Evolutionary conservation across 2,797 vertebrate species (phyloP).

Genomic region (Platalea minor): DNA sequence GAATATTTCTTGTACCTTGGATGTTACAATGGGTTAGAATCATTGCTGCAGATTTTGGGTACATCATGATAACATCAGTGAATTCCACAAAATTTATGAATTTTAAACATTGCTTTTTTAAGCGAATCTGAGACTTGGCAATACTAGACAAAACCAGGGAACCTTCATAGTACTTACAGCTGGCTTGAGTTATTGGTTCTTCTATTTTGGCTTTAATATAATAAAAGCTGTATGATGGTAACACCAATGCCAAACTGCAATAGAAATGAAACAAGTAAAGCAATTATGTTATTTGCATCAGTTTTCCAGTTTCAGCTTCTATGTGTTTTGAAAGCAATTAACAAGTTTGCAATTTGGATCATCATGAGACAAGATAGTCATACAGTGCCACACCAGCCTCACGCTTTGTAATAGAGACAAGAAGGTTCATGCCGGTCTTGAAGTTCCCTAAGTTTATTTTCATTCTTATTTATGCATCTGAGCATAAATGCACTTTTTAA

Average conservation of each 20-base stretch:
- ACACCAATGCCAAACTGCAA: conserved; percentile 92
- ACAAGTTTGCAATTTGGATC: not conserved
- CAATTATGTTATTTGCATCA: not conserved
- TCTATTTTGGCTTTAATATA: conserved; percentile 96
- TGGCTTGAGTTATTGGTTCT: conserved; percentile 87
- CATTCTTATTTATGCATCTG: not conserved
- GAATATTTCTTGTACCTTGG: conserved; percentile 77
- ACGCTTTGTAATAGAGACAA: not conserved
- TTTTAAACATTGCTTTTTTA: conserved; percentile 37
- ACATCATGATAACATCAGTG: conserved; percentile 48
- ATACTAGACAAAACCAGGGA: conserved; percentile 9
- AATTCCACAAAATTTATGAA: conserved; percentile 58
- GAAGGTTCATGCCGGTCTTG: not conserved
- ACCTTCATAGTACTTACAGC: conserved; percentile 85
- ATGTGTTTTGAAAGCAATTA: not conserved
- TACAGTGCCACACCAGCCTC: not conserved
- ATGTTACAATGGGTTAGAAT: conserved; percentile 75
- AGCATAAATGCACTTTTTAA: not conserved
- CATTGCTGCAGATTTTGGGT: conserved; percentile 73
- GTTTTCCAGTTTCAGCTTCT: not conserved
- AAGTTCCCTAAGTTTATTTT: not conserved
- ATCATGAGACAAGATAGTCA: not conserved
- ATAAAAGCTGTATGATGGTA: conserved; percentile 97
- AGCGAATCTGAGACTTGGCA: conserved; percentile 24
- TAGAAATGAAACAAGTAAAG: conserved; percentile 71